phyloP scores from a whole-genome alignment of 2,113 vertebrate genomes.

The Oriolus oriolus region DNA sequence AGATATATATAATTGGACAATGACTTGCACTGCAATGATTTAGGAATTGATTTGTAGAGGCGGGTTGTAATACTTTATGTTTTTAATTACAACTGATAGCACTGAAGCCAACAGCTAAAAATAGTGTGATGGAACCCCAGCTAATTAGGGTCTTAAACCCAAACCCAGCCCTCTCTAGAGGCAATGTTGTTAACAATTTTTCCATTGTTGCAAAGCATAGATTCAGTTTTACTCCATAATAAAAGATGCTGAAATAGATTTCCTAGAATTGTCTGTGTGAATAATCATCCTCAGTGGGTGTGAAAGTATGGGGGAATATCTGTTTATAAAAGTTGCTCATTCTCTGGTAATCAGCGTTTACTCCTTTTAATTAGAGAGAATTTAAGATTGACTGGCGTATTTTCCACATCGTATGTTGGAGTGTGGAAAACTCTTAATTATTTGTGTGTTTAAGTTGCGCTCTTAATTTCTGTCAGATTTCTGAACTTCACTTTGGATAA shows the following conservation, averaged over 20 bases:
- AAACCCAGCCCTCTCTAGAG: not conserved
- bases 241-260: conserved; percentile 9
- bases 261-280: not conserved
- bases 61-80: not conserved
- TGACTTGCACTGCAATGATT: not conserved
- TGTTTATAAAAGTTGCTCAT: not conserved
- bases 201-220: not conserved
- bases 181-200: not conserved
- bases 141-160: not conserved
- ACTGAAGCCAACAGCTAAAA: not conserved
- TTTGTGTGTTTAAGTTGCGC: not conserved
- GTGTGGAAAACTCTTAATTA: not conserved
- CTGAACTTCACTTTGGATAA: not conserved
- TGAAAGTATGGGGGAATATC: not conserved
- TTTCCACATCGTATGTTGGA: not conserved
- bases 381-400: not conserved
- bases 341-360: not conserved
- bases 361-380: not conserved
- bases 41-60: not conserved
- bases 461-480: not conserved
- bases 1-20: not conserved
- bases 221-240: not conserved
- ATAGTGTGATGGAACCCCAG: not conserved
- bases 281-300: not conserved
- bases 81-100: conserved; percentile 3